Evolutionary conservation across 2,797 vertebrate species (phyloP).

Genomic region (Novumbra hubbsi): DNA sequence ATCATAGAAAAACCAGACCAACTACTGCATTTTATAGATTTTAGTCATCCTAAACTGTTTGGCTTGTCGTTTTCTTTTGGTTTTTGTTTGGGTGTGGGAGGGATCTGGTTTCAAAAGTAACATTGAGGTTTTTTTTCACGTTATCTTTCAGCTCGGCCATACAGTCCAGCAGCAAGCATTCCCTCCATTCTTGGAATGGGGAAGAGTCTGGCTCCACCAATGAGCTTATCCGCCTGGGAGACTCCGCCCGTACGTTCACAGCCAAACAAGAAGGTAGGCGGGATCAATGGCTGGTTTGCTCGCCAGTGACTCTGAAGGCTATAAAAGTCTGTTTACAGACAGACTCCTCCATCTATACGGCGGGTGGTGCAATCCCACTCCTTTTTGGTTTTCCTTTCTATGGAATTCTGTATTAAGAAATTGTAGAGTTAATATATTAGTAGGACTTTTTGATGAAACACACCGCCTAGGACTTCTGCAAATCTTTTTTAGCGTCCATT

Average conservation of each 20-base stretch:
- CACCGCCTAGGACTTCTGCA: too few relatives aligned
- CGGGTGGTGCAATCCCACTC: not conserved
- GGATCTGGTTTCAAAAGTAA: not conserved
- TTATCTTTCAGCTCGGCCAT: constrained; percentile 53
- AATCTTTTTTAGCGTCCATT: too few relatives aligned
- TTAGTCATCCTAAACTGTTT: not conserved
- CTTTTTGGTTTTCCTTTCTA: not conserved
- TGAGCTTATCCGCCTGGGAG: constrained; percentile 85
- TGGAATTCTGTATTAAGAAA: not conserved
- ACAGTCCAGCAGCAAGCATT: constrained; percentile 65
- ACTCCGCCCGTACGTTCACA: constrained; percentile 81
- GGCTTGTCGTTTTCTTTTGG: not conserved
- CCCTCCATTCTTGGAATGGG: constrained; percentile 69
- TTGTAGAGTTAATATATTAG: not conserved
- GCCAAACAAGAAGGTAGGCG: constrained; percentile 83
- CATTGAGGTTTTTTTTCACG: not conserved
- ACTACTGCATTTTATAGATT: not conserved
- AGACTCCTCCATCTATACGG: not conserved
- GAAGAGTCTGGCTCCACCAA: constrained; percentile 77
- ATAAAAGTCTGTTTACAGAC: not conserved
- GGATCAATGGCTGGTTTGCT: not conserved
- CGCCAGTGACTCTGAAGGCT: not conserved
- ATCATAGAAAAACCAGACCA: not conserved
- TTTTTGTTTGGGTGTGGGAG: not conserved
- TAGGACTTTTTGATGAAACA: too few relatives aligned